A percentile compares a stretch with the other conserved stretches of the same genome.
Conservation (phyloP, 2,113 vertebrate species). For the Pelodiscus sinensis region DNA sequence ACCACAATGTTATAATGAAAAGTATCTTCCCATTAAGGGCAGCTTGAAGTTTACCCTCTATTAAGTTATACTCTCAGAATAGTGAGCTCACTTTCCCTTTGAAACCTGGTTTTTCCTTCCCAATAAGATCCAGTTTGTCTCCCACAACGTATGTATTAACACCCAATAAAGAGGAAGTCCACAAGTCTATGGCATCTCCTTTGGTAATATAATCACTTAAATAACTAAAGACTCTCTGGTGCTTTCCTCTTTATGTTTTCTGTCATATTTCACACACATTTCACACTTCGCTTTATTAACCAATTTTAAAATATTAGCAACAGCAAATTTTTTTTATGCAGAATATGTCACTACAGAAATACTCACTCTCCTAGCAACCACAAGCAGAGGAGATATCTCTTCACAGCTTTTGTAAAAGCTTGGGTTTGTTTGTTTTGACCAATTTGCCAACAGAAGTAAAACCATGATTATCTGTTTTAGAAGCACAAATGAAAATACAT, state of each 20-base stretch:
- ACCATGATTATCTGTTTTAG: not conserved
- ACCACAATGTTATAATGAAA: not conserved
- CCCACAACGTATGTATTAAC: not conserved
- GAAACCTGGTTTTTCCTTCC: not conserved
- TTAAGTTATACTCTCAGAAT: not conserved
- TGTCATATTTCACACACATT: slow-evolving; percentile 56
- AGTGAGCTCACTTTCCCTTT: not conserved
- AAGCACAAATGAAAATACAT: not conserved
- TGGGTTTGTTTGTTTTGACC: not conserved
- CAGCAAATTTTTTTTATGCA: slow-evolving; percentile 12
- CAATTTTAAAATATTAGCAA: slow-evolving; percentile 34
- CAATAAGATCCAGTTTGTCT: not conserved
- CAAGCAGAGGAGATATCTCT: slow-evolving; percentile 8
- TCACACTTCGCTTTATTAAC: slow-evolving; percentile 6
- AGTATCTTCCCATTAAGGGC: not conserved
- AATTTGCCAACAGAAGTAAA: not conserved
- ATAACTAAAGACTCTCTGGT: not conserved
- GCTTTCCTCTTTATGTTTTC: slow-evolving; percentile 29
- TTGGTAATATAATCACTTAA: not conserved
- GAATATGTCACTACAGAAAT: slow-evolving; percentile 33
- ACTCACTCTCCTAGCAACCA: slow-evolving; percentile 31
- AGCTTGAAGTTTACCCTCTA: rapidly evolving
- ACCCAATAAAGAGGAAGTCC: not conserved
- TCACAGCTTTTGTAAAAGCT: not conserved
- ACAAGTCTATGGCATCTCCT: not conserved